Base-by-base conservation (phyloP, 1,140 invertebrate genomes). In the Eumaeus atala region DNA sequence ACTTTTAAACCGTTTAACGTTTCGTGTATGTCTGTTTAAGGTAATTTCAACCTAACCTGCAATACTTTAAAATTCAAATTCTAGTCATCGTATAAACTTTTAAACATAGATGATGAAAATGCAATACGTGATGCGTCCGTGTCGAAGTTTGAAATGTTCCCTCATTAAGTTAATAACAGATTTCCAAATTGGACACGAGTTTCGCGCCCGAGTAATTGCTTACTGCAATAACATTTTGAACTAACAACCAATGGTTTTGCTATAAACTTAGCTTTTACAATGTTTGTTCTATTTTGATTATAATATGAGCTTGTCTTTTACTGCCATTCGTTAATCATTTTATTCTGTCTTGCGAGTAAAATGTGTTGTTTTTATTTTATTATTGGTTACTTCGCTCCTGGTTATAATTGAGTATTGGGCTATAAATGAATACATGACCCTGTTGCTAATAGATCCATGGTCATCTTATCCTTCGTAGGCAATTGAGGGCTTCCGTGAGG, bases 161-260 rank as follows among this genome's bases (percentile, higher is more conserved):
- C 40, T 44, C 40, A 44, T 44, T 44, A 44, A 44, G 14, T 44
- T 44, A 44, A 44, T 44, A 44, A 44, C 40, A 44, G 40, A 44
- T 44, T 44, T 16, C 40, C 14, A 44, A 44, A 44, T 44, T 44
- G 40, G 40, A 14, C 14, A 16, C 40, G 12, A 44, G 40, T 44
- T 14, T 44, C 40, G 40, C 40, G 40, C 40, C 40, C 40, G 40
- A 44, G 17, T 18, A 44, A 44, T 44, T 44, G 40, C 16, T 14
- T 17, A 44, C 12, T 16, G 40, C 16, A 17, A 14, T 17, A 44
- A 14, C 14, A 44, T 17, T 44, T 44, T 17, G 17, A 17, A 44
- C 40, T 3, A 44, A 28, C 21, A 28, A 28, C 21, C 21, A 28
- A 28, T 28, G 21, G 6, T 28, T 28, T 28, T 6, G 16, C 40